A percentile compares a stretch with the other conserved stretches of the same genome.
Conservation (phyloP, 2,797 vertebrate genomes). For the Brotula barbata region DNA sequence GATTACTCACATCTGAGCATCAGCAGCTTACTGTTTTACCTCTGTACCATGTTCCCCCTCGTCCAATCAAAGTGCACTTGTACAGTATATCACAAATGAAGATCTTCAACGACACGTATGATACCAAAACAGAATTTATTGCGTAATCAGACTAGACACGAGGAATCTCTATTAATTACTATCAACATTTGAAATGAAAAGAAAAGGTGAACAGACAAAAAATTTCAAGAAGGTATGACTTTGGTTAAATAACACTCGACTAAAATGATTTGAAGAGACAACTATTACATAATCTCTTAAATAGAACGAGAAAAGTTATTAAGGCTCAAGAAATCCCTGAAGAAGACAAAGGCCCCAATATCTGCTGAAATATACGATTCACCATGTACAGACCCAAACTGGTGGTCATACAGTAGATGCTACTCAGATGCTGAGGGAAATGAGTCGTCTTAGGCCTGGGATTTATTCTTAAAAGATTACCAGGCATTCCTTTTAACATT, state of each 20-base stretch:
- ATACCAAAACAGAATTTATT: slow-evolving; percentile 77
- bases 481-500: slow-evolving; percentile 30
- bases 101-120: slow-evolving; percentile 17
- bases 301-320: slow-evolving; percentile 55
- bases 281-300: slow-evolving; percentile 56
- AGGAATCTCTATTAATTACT: slow-evolving; percentile 46
- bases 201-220: slow-evolving; percentile 40
- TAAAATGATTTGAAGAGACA: slow-evolving; percentile 53
- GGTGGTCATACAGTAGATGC: slow-evolving; percentile 66
- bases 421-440: slow-evolving; percentile 52
- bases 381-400: slow-evolving; percentile 35
- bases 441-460: slow-evolving; percentile 21
- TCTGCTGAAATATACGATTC: slow-evolving; percentile 41
- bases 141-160: slow-evolving; percentile 53
- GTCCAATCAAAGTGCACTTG: no score
- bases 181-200: slow-evolving; percentile 58
- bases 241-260: slow-evolving; percentile 72
- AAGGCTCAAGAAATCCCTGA: slow-evolving; percentile 73
- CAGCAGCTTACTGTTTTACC: no score
- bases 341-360: slow-evolving; percentile 55
- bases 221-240: slow-evolving; percentile 60
- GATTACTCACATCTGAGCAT: no score
- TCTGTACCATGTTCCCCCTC: no score
- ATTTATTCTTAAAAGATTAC: slow-evolving; percentile 39
- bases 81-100: slow-evolving; percentile 28